Conservation (phyloP, 2,888 invertebrate genomes). For the Drosophila lutescens region DNA sequence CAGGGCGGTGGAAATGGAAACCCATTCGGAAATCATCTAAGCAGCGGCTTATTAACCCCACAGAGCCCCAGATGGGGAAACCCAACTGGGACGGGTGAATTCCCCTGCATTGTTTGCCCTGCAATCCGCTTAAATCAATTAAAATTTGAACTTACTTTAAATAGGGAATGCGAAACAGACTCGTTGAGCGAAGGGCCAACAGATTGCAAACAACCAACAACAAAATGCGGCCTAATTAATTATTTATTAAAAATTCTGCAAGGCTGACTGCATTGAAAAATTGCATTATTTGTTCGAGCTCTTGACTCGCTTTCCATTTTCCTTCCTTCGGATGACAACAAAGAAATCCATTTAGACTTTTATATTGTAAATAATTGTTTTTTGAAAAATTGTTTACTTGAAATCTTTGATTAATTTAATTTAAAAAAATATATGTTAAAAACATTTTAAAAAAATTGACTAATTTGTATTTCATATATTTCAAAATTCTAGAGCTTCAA, state of each 20-base stretch:
- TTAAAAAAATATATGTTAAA: too few species aligned
- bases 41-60: slow-evolving; percentile 29
- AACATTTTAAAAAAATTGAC: too few species aligned
- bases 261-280: slow-evolving; percentile 15
- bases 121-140: slow-evolving; percentile 55
- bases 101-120: slow-evolving; percentile 1
- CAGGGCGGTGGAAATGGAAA: background rate
- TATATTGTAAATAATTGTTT: background rate
- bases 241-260: slow-evolving; percentile 33
- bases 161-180: background rate
- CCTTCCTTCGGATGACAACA: background rate
- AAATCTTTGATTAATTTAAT: too few species aligned
- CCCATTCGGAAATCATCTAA: slow-evolving; percentile 30
- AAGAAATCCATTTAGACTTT: background rate
- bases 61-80: background rate
- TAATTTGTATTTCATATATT: too few species aligned
- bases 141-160: slow-evolving; percentile 42
- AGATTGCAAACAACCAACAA: background rate
- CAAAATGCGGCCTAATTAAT: slow-evolving; percentile 32
- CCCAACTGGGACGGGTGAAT: background rate
- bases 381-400: too few species aligned
- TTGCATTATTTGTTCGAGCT: slow-evolving; percentile 24
- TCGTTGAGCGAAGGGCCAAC: background rate
- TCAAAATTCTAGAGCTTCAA: too few species aligned
- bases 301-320: slow-evolving; percentile 5